Conservation (phyloP, 2,888 invertebrate species). For the Esperia sulphurella region DNA sequence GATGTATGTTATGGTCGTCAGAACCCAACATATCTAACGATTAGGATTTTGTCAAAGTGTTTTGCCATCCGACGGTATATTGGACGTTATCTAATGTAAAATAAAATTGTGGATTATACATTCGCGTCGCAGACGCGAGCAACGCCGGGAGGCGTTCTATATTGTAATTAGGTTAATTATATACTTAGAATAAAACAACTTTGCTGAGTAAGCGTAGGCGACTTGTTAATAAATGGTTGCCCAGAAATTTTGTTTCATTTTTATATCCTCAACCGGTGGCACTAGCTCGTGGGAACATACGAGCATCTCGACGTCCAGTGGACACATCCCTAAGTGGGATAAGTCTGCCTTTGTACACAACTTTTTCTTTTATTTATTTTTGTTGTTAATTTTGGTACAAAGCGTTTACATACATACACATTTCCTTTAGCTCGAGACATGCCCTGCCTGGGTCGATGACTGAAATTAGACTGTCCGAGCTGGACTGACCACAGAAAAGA, state of each 20-base stretch:
- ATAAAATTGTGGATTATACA: conserved; percentile 5
- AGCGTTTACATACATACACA: no score
- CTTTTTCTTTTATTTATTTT: no score
- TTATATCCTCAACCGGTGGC: neutral
- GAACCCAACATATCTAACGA: neutral
- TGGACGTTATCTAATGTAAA: neutral
- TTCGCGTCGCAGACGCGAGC: neutral
- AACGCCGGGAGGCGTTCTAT: conserved; percentile 1
- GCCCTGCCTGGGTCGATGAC: no score
- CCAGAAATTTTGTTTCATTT: conserved; percentile 21
- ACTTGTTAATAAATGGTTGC: conserved; percentile 33
- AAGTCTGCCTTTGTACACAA: no score
- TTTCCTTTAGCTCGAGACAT: no score
- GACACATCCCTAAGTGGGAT: no score
- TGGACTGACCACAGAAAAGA: no score
- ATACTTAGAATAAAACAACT: conserved; percentile 31
- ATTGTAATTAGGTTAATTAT: conserved; percentile 30
- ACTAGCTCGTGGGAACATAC: no score
- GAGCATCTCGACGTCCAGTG: no score
- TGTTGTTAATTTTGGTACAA: no score
- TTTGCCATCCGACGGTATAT: neutral
- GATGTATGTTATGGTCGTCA: no score
- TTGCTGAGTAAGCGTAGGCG: conserved; percentile 35
- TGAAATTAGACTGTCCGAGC: no score
- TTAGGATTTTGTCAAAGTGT: neutral